Evolutionary conservation across 2,797 vertebrate genomes (phyloP).

Genomic region (Podargus strigoides): DNA sequence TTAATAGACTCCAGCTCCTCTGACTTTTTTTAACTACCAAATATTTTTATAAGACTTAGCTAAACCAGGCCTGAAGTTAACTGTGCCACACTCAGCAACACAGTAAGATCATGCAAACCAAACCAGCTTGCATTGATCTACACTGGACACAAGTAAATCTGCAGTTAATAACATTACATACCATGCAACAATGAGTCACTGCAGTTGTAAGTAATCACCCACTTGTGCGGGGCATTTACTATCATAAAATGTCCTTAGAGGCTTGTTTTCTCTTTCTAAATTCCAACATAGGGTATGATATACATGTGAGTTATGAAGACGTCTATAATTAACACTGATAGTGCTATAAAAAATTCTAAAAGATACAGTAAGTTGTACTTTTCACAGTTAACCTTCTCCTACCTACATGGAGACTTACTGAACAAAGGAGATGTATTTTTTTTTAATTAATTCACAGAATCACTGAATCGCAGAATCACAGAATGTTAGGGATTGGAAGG

Average conservation of each 20-base stretch:
- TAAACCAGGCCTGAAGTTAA: neutral
- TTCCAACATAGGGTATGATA: neutral
- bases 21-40: neutral
- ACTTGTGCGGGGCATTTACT: neutral
- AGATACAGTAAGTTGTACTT: neutral
- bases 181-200: neutral
- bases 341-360: neutral
- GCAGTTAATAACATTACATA: neutral
- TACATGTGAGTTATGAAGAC: neutral
- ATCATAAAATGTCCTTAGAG: neutral
- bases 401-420: neutral
- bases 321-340: neutral
- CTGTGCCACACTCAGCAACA: neutral
- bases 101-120: slow-evolving; percentile 14
- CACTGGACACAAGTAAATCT: neutral
- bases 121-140: slow-evolving; percentile 20
- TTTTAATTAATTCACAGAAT: neutral
- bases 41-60: neutral
- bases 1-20: neutral
- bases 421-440: neutral
- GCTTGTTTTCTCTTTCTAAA: neutral
- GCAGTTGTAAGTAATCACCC: neutral
- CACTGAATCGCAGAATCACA: too few species aligned
- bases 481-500: too few species aligned
- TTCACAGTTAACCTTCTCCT: neutral